Conservation (phyloP, 2,113 vertebrate species). For the Eclectus roratus region DNA sequence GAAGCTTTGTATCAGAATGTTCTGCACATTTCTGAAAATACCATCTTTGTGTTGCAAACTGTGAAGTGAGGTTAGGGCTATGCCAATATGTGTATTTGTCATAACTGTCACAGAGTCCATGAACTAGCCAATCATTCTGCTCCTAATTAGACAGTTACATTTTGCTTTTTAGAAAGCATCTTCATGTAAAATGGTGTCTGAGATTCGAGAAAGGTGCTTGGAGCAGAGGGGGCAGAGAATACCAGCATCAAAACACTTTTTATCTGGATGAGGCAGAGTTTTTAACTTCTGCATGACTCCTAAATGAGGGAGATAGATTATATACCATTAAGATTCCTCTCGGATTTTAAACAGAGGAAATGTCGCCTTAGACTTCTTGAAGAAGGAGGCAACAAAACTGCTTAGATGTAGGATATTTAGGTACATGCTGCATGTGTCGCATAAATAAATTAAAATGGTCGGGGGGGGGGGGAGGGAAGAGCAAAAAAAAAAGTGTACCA, state of each 20-base stretch:
- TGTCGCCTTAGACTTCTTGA: background rate
- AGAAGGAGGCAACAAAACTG: background rate
- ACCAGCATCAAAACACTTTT: slow-evolving; percentile 38
- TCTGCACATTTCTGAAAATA: slow-evolving; percentile 82
- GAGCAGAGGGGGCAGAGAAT: slow-evolving; percentile 70
- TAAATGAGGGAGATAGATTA: background rate
- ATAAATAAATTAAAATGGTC: background rate
- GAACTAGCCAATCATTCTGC: slow-evolving; percentile 78
- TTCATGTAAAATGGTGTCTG: slow-evolving; percentile 68
- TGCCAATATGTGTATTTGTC: slow-evolving; percentile 82
- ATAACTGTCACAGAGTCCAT: slow-evolving; percentile 80
- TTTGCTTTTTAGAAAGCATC: slow-evolving; percentile 76
- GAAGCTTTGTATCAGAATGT: slow-evolving; percentile 73
- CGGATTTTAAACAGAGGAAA: background rate
- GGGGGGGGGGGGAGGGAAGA: too few relatives aligned
- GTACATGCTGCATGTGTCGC: background rate
- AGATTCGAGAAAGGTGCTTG: slow-evolving; percentile 64
- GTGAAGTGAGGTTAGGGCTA: slow-evolving; percentile 79
- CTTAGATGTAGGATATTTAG: background rate
- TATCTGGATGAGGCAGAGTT: slow-evolving; percentile 34
- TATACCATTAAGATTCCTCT: background rate
- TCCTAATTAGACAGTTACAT: slow-evolving; percentile 85
- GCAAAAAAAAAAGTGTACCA: background rate
- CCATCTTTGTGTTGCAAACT: slow-evolving; percentile 81
- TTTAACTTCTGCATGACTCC: slow-evolving; percentile 45